Percentiles rank a stretch among this genome's conserved stretches.
phyloP scores from a whole-genome alignment of 1,140 invertebrate genomes.

The Micrasema minimum region DNA sequence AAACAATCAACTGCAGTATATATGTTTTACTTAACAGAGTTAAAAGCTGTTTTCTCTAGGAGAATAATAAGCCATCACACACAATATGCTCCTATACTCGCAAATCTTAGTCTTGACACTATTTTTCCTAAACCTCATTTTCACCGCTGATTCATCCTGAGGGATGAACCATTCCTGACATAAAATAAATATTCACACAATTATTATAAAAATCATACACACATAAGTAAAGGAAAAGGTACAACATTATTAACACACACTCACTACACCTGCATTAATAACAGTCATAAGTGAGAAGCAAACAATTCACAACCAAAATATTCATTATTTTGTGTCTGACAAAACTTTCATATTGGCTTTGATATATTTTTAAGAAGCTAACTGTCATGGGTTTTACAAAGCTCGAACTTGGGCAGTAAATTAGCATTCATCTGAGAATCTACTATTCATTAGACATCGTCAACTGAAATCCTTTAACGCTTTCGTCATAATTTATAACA shows the following conservation, averaged over 20 bases:
- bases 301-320: slow-evolving; percentile 28
- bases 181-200: slow-evolving; percentile 30
- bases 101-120: background rate
- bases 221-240: slow-evolving; percentile 11
- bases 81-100: background rate
- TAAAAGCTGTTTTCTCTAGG: slow-evolving; percentile 31
- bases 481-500: too few species aligned
- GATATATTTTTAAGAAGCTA: slow-evolving; percentile 5
- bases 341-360: background rate
- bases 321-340: background rate
- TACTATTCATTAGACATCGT: too few species aligned
- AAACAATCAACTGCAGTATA: slow-evolving; percentile 26
- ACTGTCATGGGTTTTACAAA: slow-evolving; percentile 16
- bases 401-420: background rate
- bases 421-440: too few species aligned
- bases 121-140: slow-evolving; percentile 5
- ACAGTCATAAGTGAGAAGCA: background rate
- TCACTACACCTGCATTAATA: slow-evolving; percentile 3
- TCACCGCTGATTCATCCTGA: background rate
- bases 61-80: slow-evolving; percentile 22
- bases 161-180: background rate
- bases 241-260: slow-evolving; percentile 8
- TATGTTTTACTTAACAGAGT: slow-evolving; percentile 24
- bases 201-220: slow-evolving; percentile 27
- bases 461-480: too few species aligned